Evolutionary conservation across 2,888 invertebrate species (phyloP).

Genomic region (Lordiphosa andalusiaca): DNA sequence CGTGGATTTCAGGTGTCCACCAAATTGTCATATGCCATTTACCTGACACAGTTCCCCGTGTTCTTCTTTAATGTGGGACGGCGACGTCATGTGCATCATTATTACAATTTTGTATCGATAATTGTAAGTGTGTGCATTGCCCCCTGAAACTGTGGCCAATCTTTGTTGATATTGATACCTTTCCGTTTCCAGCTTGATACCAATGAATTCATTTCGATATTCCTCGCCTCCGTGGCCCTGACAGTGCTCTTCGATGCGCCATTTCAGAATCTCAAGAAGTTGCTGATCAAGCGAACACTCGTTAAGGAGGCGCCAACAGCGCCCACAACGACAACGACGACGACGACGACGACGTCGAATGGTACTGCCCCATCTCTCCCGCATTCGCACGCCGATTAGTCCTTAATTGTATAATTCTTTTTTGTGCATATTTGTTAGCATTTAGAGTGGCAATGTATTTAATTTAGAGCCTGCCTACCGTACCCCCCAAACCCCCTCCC

Average conservation of each 20-base stretch:
- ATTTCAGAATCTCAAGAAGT: conserved; percentile 85
- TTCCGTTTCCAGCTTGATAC: conserved; percentile 82
- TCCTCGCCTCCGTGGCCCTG: conserved; percentile 82
- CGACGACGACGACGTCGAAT: conserved; percentile 24
- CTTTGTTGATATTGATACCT: no score
- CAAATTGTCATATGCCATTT: conserved; percentile 86
- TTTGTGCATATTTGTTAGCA: conserved; percentile 36
- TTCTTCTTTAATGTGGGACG: conserved; percentile 86
- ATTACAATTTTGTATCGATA: conserved; percentile 83
- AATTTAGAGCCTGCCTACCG: conserved; percentile 22
- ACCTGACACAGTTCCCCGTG: conserved; percentile 86
- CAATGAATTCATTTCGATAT: conserved; percentile 83
- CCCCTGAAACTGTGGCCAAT: no score
- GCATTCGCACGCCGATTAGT: conserved; percentile 70
- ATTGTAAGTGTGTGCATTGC: conserved; percentile 80
- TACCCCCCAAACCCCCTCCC: no score
- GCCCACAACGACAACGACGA: conserved; percentile 14
- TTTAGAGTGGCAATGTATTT: conserved; percentile 50
- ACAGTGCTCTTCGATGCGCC: conserved; percentile 86
- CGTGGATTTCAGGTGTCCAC: conserved; percentile 84
- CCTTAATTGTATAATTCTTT: conserved; percentile 8
- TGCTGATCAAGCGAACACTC: conserved; percentile 77
- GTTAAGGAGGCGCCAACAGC: not conserved
- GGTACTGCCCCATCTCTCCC: conserved; percentile 32
- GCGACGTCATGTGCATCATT: conserved; percentile 83